phyloP scores from a whole-genome alignment of 2,888 invertebrate species.

The Scaptomyza tumidula region DNA sequence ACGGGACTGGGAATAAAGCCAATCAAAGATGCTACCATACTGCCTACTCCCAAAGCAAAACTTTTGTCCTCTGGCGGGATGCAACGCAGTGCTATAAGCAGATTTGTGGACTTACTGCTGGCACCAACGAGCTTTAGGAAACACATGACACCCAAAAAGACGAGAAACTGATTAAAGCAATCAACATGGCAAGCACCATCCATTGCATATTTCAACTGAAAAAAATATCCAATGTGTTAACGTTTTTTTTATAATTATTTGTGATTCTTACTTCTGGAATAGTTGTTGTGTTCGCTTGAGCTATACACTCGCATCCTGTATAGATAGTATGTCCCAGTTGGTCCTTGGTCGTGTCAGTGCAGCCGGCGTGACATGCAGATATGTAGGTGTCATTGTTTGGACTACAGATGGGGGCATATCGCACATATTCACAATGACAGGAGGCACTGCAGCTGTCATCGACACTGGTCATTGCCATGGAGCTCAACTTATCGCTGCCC shows the following conservation, averaged over 20 bases:
- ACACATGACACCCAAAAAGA: conserved; percentile 86
- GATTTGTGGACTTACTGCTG: conserved; percentile 86
- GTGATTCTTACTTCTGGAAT: conserved; percentile 20
- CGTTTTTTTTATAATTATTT: not conserved
- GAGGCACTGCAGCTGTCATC: conserved; percentile 86
- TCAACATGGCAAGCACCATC: conserved; percentile 86
- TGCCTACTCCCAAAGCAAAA: conserved; percentile 88
- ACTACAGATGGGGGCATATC: conserved; percentile 90
- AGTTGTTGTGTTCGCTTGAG: conserved; percentile 1
- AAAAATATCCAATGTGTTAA: not conserved
- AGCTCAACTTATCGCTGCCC: conserved; percentile 85
- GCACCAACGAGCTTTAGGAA: conserved; percentile 86
- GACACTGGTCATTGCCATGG: conserved; percentile 36
- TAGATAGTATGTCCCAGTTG: conserved; percentile 43
- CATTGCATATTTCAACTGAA: conserved; percentile 48
- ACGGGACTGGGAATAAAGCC: conserved; percentile 90
- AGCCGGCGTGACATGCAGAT: conserved; percentile 92
- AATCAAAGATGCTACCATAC: conserved; percentile 88
- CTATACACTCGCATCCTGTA: conserved; percentile 59
- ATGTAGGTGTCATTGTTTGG: conserved; percentile 88
- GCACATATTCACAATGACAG: conserved; percentile 89
- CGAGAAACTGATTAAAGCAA: conserved; percentile 86
- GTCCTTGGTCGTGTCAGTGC: conserved; percentile 80
- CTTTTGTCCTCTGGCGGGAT: conserved; percentile 89
- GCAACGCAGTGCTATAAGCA: conserved; percentile 87